Conservation (phyloP, 2,113 vertebrate genomes). For the Otis tarda region DNA sequence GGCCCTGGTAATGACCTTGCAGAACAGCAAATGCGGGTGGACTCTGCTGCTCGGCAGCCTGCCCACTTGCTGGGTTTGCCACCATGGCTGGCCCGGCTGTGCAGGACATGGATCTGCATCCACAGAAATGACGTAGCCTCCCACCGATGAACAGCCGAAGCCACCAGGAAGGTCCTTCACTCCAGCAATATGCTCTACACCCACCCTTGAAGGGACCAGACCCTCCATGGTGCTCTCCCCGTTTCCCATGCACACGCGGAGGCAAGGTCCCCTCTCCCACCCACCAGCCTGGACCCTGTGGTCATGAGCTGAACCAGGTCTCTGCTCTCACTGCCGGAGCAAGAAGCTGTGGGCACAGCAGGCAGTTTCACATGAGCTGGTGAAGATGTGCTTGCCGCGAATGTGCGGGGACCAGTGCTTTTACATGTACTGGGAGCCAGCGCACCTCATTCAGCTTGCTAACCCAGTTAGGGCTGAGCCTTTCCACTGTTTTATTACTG, state of each 20-base stretch:
- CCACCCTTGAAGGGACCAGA: neutral
- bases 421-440: neutral
- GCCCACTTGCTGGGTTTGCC: accelerated
- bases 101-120: accelerated
- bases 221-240: too few species aligned
- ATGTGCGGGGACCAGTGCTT: neutral
- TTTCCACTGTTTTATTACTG: neutral
- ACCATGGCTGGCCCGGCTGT: neutral
- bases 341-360: neutral
- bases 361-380: neutral
- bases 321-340: neutral
- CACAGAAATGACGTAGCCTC: neutral
- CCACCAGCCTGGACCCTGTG: accelerated
- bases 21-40: neutral
- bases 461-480: neutral
- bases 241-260: accelerated
- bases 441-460: neutral
- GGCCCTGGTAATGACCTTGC: neutral
- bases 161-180: neutral
- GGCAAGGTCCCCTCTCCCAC: neutral
- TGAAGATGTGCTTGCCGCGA: neutral
- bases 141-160: neutral
- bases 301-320: neutral
- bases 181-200: neutral
- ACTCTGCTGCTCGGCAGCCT: neutral